These are phyloP conservation scores for Chinchilla lanigera DNA, from an alignment of 2,113 vertebrate genomes.

Conservation along the genomic window DNA sequence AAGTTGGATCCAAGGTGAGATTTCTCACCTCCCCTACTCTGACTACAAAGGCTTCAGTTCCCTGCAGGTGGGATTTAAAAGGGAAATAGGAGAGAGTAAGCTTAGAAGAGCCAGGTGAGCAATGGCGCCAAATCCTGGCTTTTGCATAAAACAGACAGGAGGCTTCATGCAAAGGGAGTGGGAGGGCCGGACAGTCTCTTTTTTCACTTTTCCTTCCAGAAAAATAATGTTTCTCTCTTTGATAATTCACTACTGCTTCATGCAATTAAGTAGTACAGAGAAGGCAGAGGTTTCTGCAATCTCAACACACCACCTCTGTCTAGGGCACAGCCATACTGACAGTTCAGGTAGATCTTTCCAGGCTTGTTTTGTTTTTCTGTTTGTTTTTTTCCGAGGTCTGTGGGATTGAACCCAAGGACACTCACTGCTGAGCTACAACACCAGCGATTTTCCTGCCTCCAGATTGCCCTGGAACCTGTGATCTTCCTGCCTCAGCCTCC, in stretches of 20 bases:
- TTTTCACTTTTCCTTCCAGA: not conserved
- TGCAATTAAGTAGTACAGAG: conserved; percentile 8
- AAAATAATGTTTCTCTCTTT: conserved; percentile 1
- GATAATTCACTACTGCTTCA: not conserved
- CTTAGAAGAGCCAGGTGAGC: conserved; percentile 33
- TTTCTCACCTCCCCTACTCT: conserved; percentile 21
- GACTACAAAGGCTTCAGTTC: conserved; percentile 47
- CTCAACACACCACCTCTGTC: not conserved
- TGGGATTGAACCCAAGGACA: not conserved
- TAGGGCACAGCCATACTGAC: no score
- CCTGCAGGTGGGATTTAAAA: conserved; percentile 55
- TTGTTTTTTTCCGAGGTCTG: not conserved
- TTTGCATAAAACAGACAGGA: not conserved
- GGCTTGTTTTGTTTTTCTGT: not conserved
- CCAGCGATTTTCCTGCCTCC: not conserved
- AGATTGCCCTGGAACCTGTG: not conserved
- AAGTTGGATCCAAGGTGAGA: conserved; percentile 55
- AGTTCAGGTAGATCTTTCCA: not conserved
- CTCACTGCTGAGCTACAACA: not conserved
- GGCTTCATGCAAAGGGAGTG: not conserved
- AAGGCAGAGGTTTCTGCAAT: not conserved
- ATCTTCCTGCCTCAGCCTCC: not conserved
- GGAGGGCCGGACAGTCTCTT: not conserved
- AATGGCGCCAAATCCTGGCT: not conserved
- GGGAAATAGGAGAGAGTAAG: not conserved